phyloP scores from a whole-genome alignment of 2,888 invertebrate species.

The Spilarctia lutea region DNA sequence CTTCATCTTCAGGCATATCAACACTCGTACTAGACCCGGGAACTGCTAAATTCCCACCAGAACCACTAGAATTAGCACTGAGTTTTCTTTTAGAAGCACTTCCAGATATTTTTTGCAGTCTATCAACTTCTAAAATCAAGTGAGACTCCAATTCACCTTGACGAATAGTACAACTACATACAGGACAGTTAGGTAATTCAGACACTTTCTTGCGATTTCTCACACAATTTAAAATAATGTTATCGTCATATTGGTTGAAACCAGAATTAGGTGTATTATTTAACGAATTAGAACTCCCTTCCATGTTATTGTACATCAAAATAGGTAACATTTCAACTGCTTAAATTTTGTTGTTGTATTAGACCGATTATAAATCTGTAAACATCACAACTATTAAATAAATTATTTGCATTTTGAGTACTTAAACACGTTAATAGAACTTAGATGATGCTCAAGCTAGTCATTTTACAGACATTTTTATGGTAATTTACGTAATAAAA shows the following conservation, averaged over 20 bases:
- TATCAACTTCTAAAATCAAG: conserved; percentile 90
- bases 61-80: conserved; percentile 67
- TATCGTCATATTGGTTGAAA: conserved; percentile 75
- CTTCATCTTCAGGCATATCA: conserved; percentile 64
- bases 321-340: conserved; percentile 79
- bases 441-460: conserved; percentile 62
- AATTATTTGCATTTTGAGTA: conserved; percentile 58
- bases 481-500: conserved; percentile 51
- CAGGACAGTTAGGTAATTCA: conserved; percentile 94
- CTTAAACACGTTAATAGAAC: conserved; percentile 58
- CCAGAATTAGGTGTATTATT: conserved; percentile 65
- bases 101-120: conserved; percentile 72
- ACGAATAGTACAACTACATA: conserved; percentile 94
- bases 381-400: conserved; percentile 69
- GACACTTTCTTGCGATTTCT: conserved; percentile 87
- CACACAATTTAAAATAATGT: conserved; percentile 79
- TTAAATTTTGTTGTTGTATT: conserved; percentile 41
- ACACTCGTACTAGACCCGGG: conserved; percentile 44
- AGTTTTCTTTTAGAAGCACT: conserved; percentile 73
- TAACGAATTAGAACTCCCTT: conserved; percentile 72
- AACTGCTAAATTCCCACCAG: conserved; percentile 60
- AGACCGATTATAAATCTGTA: conserved; percentile 68
- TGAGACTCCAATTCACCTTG: conserved; percentile 94
- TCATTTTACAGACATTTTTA: conserved; percentile 70
- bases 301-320: conserved; percentile 81